Base-by-base conservation (phyloP, 2,888 invertebrate species). In the Eupithecia exiguata region DNA sequence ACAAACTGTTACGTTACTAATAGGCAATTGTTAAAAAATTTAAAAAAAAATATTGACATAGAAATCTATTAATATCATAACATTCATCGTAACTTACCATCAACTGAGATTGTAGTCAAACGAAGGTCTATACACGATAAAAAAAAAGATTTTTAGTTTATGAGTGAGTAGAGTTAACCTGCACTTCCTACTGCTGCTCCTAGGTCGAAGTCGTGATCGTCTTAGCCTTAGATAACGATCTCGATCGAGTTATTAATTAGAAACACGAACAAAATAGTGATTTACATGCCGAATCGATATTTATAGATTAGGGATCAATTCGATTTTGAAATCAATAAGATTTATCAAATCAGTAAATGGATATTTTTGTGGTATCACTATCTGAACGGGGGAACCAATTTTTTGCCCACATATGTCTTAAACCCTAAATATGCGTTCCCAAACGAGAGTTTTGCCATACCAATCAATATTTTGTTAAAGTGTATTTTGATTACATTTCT, bases 181-280 rank as follows among this genome's bases (percentile, higher is more conserved):
- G 71, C 71, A 77, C 79, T 80, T 80, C 79, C 53, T 49, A 46
- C 18, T 40, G n/a, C 40, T 14, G 10, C 40, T 58, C 58, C 78
- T 79, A 68, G 72, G 74, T 77, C 67, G 16, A 46, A 76, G 14
- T 73, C 80, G 80, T 80, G 80, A 76, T 46, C 46, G 0, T 65
- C 74, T 53, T 77, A 77, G 69, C 80, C 80, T 78, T 61, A 69
- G 76, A 74, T 73, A 76, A 49, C 21, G n/a, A 76, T 74, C 73
- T 73, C 62, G 67, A 66, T 69, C 73, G 69, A 73, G 43, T 67
- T 76, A 77, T 77, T 77, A 79, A 78, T 78, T 77, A 80, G 63
- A 68, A 75, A 71, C 74, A 76, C 69, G 72, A 76, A 67, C 73
- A 66, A 75, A 68, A 72, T 36, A 43, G 40, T 76, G 71, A 79